Conservation (phyloP, 2,888 invertebrate genomes). For the Idaea straminata region DNA sequence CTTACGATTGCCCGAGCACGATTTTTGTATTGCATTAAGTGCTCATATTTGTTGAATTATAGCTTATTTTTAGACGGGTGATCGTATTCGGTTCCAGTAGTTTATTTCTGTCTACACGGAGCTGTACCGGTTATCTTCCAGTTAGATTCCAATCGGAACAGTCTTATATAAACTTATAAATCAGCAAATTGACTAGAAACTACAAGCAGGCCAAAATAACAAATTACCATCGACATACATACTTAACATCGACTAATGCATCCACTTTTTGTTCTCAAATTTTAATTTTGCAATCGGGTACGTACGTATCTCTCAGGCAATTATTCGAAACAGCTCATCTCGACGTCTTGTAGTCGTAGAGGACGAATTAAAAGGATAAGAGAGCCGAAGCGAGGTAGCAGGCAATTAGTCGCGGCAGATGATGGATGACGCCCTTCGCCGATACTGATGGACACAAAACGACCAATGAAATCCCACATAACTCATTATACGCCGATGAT, state of each 20-base stretch:
- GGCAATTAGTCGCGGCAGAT: slow-evolving; percentile 74
- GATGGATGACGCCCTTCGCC: slow-evolving; percentile 71
- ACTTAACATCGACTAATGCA: slow-evolving; percentile 45
- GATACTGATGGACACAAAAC: slow-evolving; percentile 72
- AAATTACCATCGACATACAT: slow-evolving; percentile 27
- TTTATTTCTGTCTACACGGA: slow-evolving; percentile 9
- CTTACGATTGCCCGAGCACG: slow-evolving; percentile 54
- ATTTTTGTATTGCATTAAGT: slow-evolving; percentile 54
- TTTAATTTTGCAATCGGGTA: slow-evolving; percentile 60
- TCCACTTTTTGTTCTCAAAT: slow-evolving; percentile 48
- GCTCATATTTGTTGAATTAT: slow-evolving; percentile 41
- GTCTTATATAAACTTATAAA: neutral
- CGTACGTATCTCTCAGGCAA: slow-evolving; percentile 59
- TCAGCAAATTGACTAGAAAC: neutral
- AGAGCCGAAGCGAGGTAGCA: slow-evolving; percentile 73
- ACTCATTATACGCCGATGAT: slow-evolving; percentile 77
- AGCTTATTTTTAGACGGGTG: slow-evolving; percentile 27
- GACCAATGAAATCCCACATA: slow-evolving; percentile 50
- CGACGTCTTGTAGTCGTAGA: slow-evolving; percentile 55
- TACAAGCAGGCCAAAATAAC: neutral
- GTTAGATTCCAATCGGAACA: neutral
- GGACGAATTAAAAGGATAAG: slow-evolving; percentile 76
- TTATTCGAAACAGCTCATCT: slow-evolving; percentile 61
- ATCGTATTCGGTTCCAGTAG: slow-evolving; percentile 23
- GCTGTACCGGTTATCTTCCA: neutral